Evolutionary conservation across 2,113 vertebrate species (phyloP).

Genomic region (Cricetomys ansorgei): DNA sequence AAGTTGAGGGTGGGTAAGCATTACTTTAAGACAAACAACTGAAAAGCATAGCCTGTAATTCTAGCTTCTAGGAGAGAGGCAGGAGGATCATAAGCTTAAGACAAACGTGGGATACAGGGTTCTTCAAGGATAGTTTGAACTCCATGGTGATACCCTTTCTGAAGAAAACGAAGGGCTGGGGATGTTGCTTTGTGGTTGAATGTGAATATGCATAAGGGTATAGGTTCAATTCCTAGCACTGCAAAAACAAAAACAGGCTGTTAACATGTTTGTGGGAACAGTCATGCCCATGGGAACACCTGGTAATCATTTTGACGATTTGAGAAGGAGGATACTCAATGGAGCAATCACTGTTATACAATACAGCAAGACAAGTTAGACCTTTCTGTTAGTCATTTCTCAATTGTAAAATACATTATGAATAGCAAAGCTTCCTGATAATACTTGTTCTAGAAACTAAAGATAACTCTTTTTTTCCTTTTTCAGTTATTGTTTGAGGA

Average conservation of each 20-base stretch:
- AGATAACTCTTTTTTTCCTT: background rate
- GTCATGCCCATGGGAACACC: background rate
- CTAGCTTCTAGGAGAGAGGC: background rate
- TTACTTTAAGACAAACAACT: background rate
- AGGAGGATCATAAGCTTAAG: background rate
- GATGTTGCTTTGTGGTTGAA: background rate
- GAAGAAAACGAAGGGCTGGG: background rate
- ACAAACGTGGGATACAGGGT: background rate
- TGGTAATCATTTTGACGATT: background rate
- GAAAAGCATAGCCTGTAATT: background rate
- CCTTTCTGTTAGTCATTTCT: background rate
- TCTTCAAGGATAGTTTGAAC: background rate
- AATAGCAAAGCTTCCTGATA: background rate
- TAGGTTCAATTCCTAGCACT: background rate
- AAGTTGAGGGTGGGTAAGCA: background rate
- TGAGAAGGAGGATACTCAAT: background rate
- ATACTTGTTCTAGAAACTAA: background rate
- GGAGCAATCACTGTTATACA: background rate
- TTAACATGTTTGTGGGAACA: background rate
- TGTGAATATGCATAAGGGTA: background rate
- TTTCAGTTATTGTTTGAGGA: background rate
- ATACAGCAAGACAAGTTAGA: background rate
- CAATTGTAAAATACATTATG: background rate
- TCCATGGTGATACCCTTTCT: too few species aligned
- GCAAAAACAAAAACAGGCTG: background rate